Base-by-base conservation (phyloP, 1,140 invertebrate species). In the Drosophila parabipectinata region DNA sequence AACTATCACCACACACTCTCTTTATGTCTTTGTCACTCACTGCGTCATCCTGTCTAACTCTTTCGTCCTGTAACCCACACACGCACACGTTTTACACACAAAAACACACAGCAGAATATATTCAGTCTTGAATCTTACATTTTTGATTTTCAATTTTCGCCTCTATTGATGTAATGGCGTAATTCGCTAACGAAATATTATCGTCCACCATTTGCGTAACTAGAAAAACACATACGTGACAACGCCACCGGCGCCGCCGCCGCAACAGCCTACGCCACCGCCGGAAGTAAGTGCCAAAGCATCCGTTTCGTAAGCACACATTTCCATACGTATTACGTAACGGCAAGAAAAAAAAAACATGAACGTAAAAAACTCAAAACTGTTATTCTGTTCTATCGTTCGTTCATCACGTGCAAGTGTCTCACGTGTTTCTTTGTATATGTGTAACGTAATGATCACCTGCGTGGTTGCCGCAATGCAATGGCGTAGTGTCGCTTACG, bases 221-320 rank as follows among this genome's bases (percentile, higher is more conserved):
- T 87, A 87, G 82, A 87, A 87, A 87, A 87, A 87, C 75, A 87
- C 82, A 82, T 87, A 87, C 75, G 82, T 87, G 75, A 87, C 82
- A 62, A 87, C 82, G 79, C 82, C 82, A 71, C 50, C 56, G 82
- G 82, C 78, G 75, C 82, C 82, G 60, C 82, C 82, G 60, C 83
- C 83, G 54, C 61, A 57, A 75, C 82, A 79, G 75, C 82, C 82
- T 60, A 79, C 82, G 75, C 82, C 82, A 88, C 83, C 82, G 82
- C 82, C 82, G 82, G 82, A 87, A 87, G 82, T 87, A 87, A 87
- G 82, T 87, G 78, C 52, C 79, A 79, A 88, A 59, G 61, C 73
- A 71, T 50, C 54, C 54, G 73, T 69, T 69, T 71, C 72, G 50
- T 39, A 71, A 39, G 66, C 28, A 52, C 44, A 67, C 58, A 59